phyloP scores from a whole-genome alignment of 2,797 vertebrate genomes.

The Melanogrammus aeglefinus region DNA sequence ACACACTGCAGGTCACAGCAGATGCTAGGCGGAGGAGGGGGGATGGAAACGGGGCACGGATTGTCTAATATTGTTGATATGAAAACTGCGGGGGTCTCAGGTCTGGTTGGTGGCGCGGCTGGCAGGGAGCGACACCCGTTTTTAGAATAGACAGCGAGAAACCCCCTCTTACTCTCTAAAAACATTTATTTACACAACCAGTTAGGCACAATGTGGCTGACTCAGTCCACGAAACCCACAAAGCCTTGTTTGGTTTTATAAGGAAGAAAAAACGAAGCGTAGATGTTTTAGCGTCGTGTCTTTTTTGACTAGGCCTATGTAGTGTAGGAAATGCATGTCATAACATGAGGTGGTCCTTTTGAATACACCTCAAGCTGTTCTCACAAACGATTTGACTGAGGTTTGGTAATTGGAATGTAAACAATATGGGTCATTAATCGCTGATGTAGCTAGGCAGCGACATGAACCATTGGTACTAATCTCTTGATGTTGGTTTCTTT shows the following conservation, averaged over 20 bases:
- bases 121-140: conserved; percentile 25
- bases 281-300: background rate
- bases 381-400: background rate
- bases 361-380: background rate
- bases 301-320: background rate
- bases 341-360: background rate
- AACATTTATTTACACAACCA: background rate
- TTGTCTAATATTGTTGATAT: conserved; percentile 70
- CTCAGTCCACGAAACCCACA: background rate
- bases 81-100: conserved; percentile 64
- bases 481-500: background rate
- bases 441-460: no score
- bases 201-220: background rate
- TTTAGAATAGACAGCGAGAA: conserved; percentile 15
- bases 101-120: conserved; percentile 38
- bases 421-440: background rate
- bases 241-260: background rate
- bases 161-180: background rate
- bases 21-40: conserved; percentile 70
- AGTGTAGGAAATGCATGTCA: background rate
- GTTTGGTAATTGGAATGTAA: background rate
- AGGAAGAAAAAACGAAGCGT: background rate
- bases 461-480: background rate
- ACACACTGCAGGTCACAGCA: conserved; percentile 55
- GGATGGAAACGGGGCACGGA: conserved; percentile 17